Evolutionary conservation across 2,797 vertebrate genomes (phyloP).

Genomic region (Philypnodon macrostomus): DNA sequence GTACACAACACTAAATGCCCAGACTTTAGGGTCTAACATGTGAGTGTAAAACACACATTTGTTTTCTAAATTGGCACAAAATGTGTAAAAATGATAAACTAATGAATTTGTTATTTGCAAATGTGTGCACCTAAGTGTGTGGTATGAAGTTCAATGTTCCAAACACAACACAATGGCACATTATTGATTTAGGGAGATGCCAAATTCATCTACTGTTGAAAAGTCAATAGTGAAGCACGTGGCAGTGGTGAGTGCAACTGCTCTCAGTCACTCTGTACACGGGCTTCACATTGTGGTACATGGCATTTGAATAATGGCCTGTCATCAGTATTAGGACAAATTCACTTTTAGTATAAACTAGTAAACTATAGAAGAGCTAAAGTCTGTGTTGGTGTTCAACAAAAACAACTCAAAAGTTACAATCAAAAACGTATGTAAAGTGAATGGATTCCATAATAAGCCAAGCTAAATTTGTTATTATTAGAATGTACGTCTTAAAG

Average conservation of each 20-base stretch:
- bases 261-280: slow-evolving; percentile 19
- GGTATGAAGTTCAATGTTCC: slow-evolving; percentile 23
- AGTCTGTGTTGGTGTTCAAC: slow-evolving; percentile 4
- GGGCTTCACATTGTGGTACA: not conserved
- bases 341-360: not conserved
- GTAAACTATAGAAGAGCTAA: slow-evolving; percentile 3
- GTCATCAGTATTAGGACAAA: not conserved
- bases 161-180: slow-evolving; percentile 45
- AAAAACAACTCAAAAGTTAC: slow-evolving; percentile 7
- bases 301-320: not conserved
- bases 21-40: slow-evolving; percentile 9
- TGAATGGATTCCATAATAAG: slow-evolving; percentile 4
- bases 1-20: slow-evolving; percentile 32
- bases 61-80: slow-evolving; percentile 16
- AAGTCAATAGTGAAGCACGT: slow-evolving; percentile 58
- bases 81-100: slow-evolving; percentile 15
- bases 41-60: slow-evolving; percentile 26
- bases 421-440: slow-evolving; percentile 10
- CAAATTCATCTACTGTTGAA: slow-evolving; percentile 58
- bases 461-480: slow-evolving; percentile 9
- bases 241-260: slow-evolving; percentile 43
- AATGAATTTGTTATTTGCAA: slow-evolving; percentile 15
- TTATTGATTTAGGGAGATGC: slow-evolving; percentile 56
- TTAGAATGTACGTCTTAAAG: slow-evolving; percentile 11
- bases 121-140: slow-evolving; percentile 24